These are phyloP conservation scores for Triops longicaudatus DNA, from an alignment of 1,140 invertebrate species.

Conservation along the genomic window DNA sequence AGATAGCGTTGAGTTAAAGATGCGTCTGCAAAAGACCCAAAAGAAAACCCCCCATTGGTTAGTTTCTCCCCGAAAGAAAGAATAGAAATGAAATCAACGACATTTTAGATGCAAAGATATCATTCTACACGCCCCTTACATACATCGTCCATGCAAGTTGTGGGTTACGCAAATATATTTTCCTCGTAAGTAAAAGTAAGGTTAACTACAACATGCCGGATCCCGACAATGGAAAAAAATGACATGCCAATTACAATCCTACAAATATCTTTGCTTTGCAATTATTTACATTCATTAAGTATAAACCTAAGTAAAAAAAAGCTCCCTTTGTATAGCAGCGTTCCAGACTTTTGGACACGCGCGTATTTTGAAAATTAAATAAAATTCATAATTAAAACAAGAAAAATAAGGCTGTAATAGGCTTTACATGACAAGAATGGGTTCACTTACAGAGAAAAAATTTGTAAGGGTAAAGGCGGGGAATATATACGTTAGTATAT, in stretches of 20 bases:
- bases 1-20: constrained; percentile 12
- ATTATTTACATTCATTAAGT: neutral
- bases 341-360: neutral
- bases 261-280: neutral
- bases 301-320: neutral
- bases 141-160: neutral
- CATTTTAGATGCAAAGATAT: neutral
- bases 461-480: neutral
- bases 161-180: neutral
- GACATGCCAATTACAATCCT: neutral
- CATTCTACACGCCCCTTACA: too few relatives aligned
- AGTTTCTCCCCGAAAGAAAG: neutral
- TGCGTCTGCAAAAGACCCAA: constrained; percentile 5
- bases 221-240: neutral
- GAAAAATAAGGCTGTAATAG: neutral
- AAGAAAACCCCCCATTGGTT: constrained; percentile 1
- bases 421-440: constrained; percentile 8
- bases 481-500: constrained; percentile 3
- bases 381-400: neutral
- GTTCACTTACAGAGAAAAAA: neutral
- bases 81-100: neutral
- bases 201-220: neutral
- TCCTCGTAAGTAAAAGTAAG: neutral
- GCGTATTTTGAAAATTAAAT: neutral
- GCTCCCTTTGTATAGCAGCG: neutral